These are phyloP conservation scores for Trissoscelio sp. DNA, from an alignment of 2,888 invertebrate species.

Conservation along the genomic window DNA sequence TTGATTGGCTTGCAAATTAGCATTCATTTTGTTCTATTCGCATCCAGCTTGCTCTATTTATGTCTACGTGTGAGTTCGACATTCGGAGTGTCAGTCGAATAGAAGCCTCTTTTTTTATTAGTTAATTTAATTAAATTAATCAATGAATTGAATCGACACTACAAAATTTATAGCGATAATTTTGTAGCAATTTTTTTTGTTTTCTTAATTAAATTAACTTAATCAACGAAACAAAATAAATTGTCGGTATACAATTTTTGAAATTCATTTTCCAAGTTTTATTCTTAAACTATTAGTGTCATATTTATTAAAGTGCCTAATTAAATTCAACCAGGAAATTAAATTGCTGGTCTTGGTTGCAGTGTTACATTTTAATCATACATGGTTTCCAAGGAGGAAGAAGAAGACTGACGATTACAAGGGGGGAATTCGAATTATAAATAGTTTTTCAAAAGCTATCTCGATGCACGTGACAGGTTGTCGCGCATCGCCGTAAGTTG, in stretches of 20 bases:
- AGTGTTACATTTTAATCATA: conserved; percentile 24
- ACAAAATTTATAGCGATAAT: too few species aligned
- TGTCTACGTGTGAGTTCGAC: not conserved
- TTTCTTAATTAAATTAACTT: too few species aligned
- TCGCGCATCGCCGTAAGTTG: conserved; percentile 16
- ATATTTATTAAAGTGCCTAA: conserved; percentile 3
- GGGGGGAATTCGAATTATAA: conserved; percentile 21
- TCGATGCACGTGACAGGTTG: conserved; percentile 17
- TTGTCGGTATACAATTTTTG: too few species aligned
- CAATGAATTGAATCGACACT: too few species aligned
- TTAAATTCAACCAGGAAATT: conserved; percentile 20
- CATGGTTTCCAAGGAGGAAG: not conserved
- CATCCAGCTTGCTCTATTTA: conserved; percentile 12
- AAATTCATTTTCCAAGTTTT: too few species aligned
- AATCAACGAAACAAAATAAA: too few species aligned
- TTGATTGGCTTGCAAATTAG: conserved; percentile 16
- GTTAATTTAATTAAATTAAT: too few species aligned
- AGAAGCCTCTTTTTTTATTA: too few species aligned
- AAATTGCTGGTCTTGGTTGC: not conserved
- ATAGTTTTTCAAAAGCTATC: conserved; percentile 31
- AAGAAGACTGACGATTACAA: not conserved
- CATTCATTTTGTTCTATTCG: not conserved
- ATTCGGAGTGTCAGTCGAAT: too few species aligned
- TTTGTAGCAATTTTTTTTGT: too few species aligned
- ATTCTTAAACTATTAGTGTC: too few species aligned